Evolutionary conservation across 2,797 vertebrate species (phyloP), one percentile per base, ranked within the genome.

Genomic region (Zalophus californianus): DNA sequence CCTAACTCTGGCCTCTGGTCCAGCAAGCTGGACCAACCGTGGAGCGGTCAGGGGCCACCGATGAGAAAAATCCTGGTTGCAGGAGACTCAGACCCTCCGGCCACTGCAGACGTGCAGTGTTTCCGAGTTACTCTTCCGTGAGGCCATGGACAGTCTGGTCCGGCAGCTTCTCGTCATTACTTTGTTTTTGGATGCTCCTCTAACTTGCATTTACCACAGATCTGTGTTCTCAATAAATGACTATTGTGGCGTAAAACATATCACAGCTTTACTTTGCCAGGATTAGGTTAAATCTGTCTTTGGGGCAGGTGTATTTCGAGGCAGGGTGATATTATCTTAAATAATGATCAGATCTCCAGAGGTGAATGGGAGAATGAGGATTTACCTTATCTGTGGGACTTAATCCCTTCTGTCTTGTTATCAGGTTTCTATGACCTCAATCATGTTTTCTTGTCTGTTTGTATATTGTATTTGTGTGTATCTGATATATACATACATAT

Each of bases 41-140:
- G 9, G 21, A 27, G 41, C 5, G 0, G 20, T 54, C 54, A 23
- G 35, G 27, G 41, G 41, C 41, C 0, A 0, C 27, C 0, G 2
- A 1, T 13, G 15, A 13, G 6, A 18, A n/a, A n/a, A 35, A n/a
- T 2, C 12, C 21, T 13, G 25, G 56, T 23, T 6, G 2, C 16
- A 20, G 56, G 54, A 35, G 3, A 18, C 70, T 32, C 3, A 2
- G 8, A n/a, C 10, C 7, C 0, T 6, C 1, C 1, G 5, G 20
- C 54, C 10, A 12, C 8, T 0, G 4, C 9, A 20, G 29, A 23
- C 15, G 1, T 0, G 18, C 18, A 54, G 50, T 5, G 14, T 78
- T 64, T 52, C 23, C 13, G 38, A 23, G 64, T 7, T 2, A 0
- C 9, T 5, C 20, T 23, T 16, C 16, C 1, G 16, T 18, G 56